These are phyloP conservation scores for Trachops cirrhosus DNA, from an alignment of 2,797 vertebrate species.

Conservation along the genomic window DNA sequence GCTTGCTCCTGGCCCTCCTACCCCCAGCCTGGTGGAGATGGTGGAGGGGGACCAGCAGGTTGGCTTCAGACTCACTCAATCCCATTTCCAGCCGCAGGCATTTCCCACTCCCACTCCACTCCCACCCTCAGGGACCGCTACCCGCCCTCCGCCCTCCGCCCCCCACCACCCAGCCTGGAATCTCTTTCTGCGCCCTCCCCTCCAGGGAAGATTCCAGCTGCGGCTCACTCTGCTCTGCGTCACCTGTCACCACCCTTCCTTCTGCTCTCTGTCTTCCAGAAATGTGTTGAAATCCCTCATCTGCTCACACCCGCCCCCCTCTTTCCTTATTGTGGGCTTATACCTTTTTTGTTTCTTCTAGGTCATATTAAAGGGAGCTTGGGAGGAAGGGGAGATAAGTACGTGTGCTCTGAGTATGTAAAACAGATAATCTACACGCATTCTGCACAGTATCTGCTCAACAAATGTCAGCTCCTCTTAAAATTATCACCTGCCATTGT, in stretches of 20 bases:
- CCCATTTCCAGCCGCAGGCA: background rate
- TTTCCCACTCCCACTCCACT: background rate
- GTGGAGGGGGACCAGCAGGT: background rate
- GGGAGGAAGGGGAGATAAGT: constrained; percentile 20
- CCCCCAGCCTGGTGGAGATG: background rate
- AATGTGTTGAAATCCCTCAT: constrained; percentile 72
- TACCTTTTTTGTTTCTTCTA: constrained; percentile 56
- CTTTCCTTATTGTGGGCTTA: constrained; percentile 53
- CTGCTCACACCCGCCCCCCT: constrained; percentile 37
- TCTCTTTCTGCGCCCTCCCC: background rate
- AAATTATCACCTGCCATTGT: background rate
- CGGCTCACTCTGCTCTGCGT: constrained; percentile 56
- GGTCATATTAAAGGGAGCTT: constrained; percentile 42
- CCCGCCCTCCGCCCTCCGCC: background rate
- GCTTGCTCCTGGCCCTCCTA: background rate
- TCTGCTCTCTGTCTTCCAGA: constrained; percentile 69
- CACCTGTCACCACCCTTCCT: constrained; percentile 68
- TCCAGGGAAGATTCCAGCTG: constrained; percentile 60
- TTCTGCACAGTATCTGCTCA: background rate
- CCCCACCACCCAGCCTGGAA: background rate
- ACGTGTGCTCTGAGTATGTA: background rate
- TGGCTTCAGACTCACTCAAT: background rate
- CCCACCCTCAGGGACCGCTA: background rate
- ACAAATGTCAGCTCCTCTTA: constrained; percentile 57
- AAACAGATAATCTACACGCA: constrained; percentile 11